Conservation (phyloP, 2,888 invertebrate species). For the Notodonta dromedarius region DNA sequence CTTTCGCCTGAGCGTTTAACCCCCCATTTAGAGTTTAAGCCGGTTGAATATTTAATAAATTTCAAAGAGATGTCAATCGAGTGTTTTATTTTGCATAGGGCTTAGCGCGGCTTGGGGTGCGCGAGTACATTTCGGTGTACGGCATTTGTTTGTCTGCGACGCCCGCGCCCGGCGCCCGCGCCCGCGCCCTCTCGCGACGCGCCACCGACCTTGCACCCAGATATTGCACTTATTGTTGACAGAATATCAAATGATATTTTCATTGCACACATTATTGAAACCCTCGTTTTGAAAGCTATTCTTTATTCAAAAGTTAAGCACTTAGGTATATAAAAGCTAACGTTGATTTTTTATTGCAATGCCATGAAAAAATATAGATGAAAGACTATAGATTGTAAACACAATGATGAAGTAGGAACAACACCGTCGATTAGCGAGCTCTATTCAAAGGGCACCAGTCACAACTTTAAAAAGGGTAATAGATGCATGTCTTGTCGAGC, state of each 20-base stretch:
- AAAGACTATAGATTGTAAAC: constrained; percentile 14
- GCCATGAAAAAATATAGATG: too few species aligned
- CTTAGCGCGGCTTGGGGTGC: constrained; percentile 69
- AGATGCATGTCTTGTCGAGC: constrained; percentile 79
- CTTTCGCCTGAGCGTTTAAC: constrained; percentile 80
- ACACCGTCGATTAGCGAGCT: constrained; percentile 54
- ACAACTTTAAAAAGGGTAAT: constrained; percentile 74
- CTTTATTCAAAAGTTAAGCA: not conserved
- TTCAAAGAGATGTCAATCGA: constrained; percentile 83
- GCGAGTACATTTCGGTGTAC: constrained; percentile 82
- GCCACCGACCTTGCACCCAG: constrained; percentile 33
- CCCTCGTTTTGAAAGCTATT: not conserved
- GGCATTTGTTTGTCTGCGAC: constrained; percentile 76
- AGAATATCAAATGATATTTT: constrained; percentile 77
- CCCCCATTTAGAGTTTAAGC: constrained; percentile 77
- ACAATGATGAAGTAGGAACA: constrained; percentile 1
- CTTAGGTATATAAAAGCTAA: too few species aligned
- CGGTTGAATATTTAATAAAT: constrained; percentile 82
- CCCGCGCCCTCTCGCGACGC: constrained; percentile 24
- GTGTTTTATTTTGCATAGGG: constrained; percentile 84
- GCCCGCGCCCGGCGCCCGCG: constrained; percentile 48
- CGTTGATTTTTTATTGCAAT: not conserved
- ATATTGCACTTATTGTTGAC: constrained; percentile 74
- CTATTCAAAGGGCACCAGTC: constrained; percentile 65
- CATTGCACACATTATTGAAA: constrained; percentile 52